Conservation (phyloP, 2,888 invertebrate species). For the Auanema freiburgensis region DNA sequence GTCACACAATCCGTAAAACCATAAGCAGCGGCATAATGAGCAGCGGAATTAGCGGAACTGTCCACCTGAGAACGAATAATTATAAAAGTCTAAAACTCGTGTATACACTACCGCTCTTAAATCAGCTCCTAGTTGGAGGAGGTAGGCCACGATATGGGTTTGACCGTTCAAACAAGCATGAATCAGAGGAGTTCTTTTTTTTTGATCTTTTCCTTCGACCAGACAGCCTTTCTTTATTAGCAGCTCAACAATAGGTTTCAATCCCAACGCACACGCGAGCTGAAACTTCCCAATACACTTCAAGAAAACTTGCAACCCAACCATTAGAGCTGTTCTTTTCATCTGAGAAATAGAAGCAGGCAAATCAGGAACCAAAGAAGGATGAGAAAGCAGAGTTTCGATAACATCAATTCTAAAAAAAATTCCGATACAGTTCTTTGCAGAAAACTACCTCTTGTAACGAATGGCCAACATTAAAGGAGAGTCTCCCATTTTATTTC, state of each 20-base stretch:
- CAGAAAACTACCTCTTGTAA: conserved; percentile 13
- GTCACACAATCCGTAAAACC: conserved; percentile 69
- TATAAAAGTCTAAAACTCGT: neutral
- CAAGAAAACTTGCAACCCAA: conserved; percentile 9
- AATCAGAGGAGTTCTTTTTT: conserved; percentile 67
- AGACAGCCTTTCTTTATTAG: conserved; percentile 66
- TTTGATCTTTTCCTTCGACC: conserved; percentile 65
- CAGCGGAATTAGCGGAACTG: conserved; percentile 68
- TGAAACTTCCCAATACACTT: conserved; percentile 13
- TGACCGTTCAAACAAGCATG: conserved; percentile 70
- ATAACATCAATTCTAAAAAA: conserved; percentile 25
- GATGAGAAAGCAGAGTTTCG: conserved; percentile 24
- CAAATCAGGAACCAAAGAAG: conserved; percentile 24
- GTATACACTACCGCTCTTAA: conserved; percentile 30
- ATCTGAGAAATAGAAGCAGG: conserved; percentile 31
- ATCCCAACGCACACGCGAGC: conserved; percentile 39
- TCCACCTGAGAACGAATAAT: conserved; percentile 65
- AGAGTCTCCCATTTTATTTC: conserved; percentile 57
- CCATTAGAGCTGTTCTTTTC: conserved; percentile 34
- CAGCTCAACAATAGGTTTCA: conserved; percentile 38
- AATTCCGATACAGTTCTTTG: no score
- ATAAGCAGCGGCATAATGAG: conserved; percentile 70
- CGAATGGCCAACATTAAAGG: conserved; percentile 66
- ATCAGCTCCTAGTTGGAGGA: conserved; percentile 40
- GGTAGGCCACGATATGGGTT: conserved; percentile 37